Conservation (phyloP, 2,888 invertebrate species). For the Chironomus riparius region DNA sequence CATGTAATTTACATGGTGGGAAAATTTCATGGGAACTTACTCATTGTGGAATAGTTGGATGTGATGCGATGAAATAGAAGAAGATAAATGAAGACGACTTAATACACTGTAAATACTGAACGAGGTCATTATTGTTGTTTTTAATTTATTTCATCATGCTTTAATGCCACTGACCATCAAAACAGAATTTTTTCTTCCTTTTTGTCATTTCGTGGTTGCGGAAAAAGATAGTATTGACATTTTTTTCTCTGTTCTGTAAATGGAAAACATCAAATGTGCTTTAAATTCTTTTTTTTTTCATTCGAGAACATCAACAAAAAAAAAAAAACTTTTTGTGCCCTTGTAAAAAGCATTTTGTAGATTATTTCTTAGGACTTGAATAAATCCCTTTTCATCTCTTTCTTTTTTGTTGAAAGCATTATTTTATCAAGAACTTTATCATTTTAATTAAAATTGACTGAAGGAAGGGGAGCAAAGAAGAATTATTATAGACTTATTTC, state of each 20-base stretch:
- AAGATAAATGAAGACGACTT: constrained; percentile 2
- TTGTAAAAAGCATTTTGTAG: too few relatives aligned
- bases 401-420: not conserved
- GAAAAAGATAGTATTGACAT: not conserved
- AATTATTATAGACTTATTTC: too few relatives aligned
- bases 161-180: constrained; percentile 7
- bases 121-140: constrained; percentile 14
- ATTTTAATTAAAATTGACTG: not conserved
- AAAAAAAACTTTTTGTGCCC: too few relatives aligned
- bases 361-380: not conserved
- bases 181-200: not conserved
- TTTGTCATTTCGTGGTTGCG: not conserved
- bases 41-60: not conserved
- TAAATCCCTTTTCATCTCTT: not conserved
- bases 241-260: not conserved
- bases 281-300: too few relatives aligned
- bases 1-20: constrained; percentile 13
- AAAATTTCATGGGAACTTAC: constrained; percentile 23
- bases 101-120: not conserved
- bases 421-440: not conserved
- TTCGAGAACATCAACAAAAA: too few relatives aligned
- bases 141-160: constrained; percentile 7
- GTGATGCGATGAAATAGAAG: not conserved
- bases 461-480: not conserved
- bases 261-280: too few relatives aligned